phyloP scores from a whole-genome alignment of 2,797 vertebrate genomes.

The Hylomyscus alleni region DNA sequence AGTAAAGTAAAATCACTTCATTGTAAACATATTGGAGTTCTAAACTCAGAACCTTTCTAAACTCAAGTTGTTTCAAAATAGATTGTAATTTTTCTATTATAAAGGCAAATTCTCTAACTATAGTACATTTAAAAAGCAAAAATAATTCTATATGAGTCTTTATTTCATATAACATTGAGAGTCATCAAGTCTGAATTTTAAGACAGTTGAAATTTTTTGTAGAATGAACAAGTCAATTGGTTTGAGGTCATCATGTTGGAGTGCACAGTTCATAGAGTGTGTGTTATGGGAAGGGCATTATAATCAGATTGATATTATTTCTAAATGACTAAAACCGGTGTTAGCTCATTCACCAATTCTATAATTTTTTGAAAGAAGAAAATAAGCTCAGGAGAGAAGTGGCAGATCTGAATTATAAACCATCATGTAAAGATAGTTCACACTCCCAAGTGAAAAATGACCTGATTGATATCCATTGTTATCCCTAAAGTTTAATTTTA shows the following conservation, averaged over 20 bases:
- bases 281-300: neutral
- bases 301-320: conserved; percentile 58
- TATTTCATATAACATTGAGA: neutral
- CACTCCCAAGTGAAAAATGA: conserved; percentile 72
- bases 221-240: neutral
- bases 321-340: neutral
- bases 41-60: neutral
- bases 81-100: neutral
- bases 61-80: neutral
- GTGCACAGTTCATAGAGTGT: neutral
- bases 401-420: conserved; percentile 63
- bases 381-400: conserved; percentile 39
- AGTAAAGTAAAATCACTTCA: neutral
- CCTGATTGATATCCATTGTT: conserved; percentile 72
- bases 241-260: neutral
- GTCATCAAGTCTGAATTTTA: neutral
- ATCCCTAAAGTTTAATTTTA: conserved; percentile 79
- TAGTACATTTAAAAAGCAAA: conserved; percentile 8
- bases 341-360: neutral
- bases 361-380: conserved; percentile 20
- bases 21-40: neutral
- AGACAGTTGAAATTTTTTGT: neutral
- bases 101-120: neutral
- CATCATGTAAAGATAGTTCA: conserved; percentile 65
- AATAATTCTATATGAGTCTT: neutral